Evolutionary conservation across 2,113 vertebrate species (phyloP), one percentile per base, ranked within the genome.

Genomic region (Sigmodon hispidus): DNA sequence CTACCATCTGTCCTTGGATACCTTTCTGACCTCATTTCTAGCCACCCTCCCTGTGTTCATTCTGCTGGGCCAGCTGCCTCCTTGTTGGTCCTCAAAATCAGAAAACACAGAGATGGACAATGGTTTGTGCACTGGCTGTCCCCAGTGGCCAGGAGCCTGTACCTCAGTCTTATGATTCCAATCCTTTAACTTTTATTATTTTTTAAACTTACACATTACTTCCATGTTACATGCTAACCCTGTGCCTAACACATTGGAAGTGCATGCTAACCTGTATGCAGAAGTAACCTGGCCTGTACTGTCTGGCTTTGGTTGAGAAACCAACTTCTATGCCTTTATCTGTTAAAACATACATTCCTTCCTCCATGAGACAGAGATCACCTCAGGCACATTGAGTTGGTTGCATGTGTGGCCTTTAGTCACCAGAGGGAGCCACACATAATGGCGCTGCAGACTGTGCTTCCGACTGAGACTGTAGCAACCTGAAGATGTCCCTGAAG

Each of bases 21-120:
- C 87, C 83, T 90, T 86, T 95, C 85, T 94, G 92, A 96, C 86
- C 91, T 95, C 83, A 93, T 92, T 93, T 93, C 80, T 85, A 95
- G 4, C 61, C 52, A 29, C 63, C 36, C 34, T 67, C 45, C 81
- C 69, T 69, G 55, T 0, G 4, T 13, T 34, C 63, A 16, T n/a
- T 92, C 1, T 52, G 80, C 73, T 84, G 4, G 85, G 36, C 77
- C 95, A 85, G 92, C 84, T 87, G 91, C 90, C 57, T 93, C 45
- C 50, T 63, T 36, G 65, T 16, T 26, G 36, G 40, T 79, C 73
- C 63, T 87, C 95, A 89, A 65, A 52, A 21, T 48, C n/a, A 52
- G 63, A 48, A 63, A 26, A 19, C 10, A 16, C 36, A 76, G 34
- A 55, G 24, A 73, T 3, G 59, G 86, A 40, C 86, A 55, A 9